Percentiles rank a stretch among this genome's conserved stretches.
Evolutionary conservation across 1,140 invertebrate genomes (phyloP).

Genomic region (Temnothorax nylanderi): DNA sequence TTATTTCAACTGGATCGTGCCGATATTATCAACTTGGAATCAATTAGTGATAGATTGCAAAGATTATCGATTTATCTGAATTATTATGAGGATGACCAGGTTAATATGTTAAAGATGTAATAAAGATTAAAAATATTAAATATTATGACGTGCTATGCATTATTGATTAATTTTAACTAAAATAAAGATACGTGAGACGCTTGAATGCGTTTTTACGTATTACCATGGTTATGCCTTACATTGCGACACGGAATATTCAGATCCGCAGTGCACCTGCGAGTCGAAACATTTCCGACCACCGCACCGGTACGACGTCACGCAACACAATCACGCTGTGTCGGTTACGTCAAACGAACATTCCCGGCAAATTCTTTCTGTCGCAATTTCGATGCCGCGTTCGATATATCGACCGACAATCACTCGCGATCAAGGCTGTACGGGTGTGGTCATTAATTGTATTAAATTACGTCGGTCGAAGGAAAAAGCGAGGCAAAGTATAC

Average conservation of each 20-base stretch:
- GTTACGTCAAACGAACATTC: slow-evolving; percentile 53
- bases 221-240: slow-evolving; percentile 32
- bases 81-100: not conserved
- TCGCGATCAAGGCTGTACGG: slow-evolving; percentile 33
- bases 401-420: slow-evolving; percentile 54
- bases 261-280: slow-evolving; percentile 48
- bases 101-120: not conserved
- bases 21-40: not conserved
- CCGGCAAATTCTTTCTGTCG: slow-evolving; percentile 42
- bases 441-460: slow-evolving; percentile 61
- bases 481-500: slow-evolving; percentile 26
- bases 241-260: slow-evolving; percentile 63
- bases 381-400: slow-evolving; percentile 52
- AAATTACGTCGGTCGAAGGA: slow-evolving; percentile 48
- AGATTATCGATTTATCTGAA: not conserved
- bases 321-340: slow-evolving; percentile 39
- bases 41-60: not conserved
- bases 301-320: slow-evolving; percentile 29
- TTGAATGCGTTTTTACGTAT: not conserved
- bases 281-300: slow-evolving; percentile 36
- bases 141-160: not conserved
- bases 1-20: not conserved
- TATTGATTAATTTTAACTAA: too few species aligned
- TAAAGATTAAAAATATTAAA: not conserved
- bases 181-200: not conserved